phyloP scores from a whole-genome alignment of 1,140 invertebrate species.

The Psilanteris sp. region DNA sequence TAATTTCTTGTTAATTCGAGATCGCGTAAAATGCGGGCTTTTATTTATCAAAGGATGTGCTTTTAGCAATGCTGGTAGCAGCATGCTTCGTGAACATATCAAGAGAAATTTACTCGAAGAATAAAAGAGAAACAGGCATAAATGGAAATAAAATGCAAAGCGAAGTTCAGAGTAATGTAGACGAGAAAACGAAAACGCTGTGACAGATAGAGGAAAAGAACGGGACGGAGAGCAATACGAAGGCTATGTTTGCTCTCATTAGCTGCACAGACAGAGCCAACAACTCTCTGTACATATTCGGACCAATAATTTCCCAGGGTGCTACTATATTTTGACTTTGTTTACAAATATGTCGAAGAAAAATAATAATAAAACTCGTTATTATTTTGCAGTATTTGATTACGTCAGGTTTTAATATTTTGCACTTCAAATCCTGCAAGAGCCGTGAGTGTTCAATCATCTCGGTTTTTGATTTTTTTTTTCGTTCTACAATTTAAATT shows the following conservation, averaged over 20 bases:
- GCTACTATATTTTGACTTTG: conserved; percentile 45
- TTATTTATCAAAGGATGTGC: conserved; percentile 63
- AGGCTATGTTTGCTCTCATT: conserved; percentile 68
- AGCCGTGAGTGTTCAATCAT: too few species aligned
- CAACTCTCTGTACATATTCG: conserved; percentile 54
- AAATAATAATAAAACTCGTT: conserved; percentile 8
- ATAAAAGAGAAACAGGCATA: conserved; percentile 56
- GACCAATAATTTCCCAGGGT: conserved; percentile 62
- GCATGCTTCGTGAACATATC: conserved; percentile 52
- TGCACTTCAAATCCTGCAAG: too few species aligned
- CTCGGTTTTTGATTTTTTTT: too few species aligned
- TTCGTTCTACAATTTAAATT: too few species aligned
- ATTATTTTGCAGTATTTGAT: conserved; percentile 10
- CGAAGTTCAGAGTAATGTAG: conserved; percentile 54
- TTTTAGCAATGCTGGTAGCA: conserved; percentile 65
- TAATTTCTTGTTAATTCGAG: conserved; percentile 53
- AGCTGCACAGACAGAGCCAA: conserved; percentile 64
- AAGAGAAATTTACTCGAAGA: conserved; percentile 51
- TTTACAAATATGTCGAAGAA: conserved; percentile 2
- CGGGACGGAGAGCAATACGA: conserved; percentile 17
- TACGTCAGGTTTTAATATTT: background rate
- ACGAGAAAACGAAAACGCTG: conserved; percentile 27
- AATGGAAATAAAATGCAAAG: conserved; percentile 55
- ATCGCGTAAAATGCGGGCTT: conserved; percentile 60
- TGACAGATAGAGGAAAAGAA: conserved; percentile 16